phyloP scores from a whole-genome alignment of 2,113 vertebrate genomes.

The Syngnathus scovelli region DNA sequence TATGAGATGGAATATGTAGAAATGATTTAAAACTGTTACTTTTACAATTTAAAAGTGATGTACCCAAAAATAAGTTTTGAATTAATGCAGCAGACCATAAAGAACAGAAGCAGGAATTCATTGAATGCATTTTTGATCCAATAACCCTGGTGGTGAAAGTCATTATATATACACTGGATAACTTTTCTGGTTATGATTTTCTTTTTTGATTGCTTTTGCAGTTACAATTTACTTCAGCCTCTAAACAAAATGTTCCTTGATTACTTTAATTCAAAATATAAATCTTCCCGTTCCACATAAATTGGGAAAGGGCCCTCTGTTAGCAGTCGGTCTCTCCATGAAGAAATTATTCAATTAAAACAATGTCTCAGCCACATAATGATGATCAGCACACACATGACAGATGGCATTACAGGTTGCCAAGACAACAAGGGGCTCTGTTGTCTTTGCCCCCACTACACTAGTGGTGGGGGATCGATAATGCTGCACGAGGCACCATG shows the following conservation, averaged over 20 bases:
- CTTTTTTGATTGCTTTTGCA: background rate
- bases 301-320: conserved; percentile 4
- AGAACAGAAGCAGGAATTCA: background rate
- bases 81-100: background rate
- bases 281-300: background rate
- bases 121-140: background rate
- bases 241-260: background rate
- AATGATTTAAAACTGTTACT: conserved; percentile 37
- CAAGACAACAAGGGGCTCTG: conserved; percentile 74
- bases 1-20: background rate
- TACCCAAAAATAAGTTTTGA: conserved; percentile 33
- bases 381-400: conserved; percentile 64
- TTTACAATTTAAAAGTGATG: conserved; percentile 41
- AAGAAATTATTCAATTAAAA: conserved; percentile 61
- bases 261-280: background rate
- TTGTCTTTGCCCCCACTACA: conserved; percentile 28
- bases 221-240: background rate
- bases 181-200: background rate
- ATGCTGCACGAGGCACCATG: conserved; percentile 56
- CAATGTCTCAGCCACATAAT: conserved; percentile 56
- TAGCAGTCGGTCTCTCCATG: conserved; percentile 22
- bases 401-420: conserved; percentile 71
- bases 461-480: conserved; percentile 33
- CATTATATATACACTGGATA: background rate
- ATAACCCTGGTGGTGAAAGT: background rate